phyloP scores from a whole-genome alignment of 2,888 invertebrate genomes.

The Orchesellides sinensis region DNA sequence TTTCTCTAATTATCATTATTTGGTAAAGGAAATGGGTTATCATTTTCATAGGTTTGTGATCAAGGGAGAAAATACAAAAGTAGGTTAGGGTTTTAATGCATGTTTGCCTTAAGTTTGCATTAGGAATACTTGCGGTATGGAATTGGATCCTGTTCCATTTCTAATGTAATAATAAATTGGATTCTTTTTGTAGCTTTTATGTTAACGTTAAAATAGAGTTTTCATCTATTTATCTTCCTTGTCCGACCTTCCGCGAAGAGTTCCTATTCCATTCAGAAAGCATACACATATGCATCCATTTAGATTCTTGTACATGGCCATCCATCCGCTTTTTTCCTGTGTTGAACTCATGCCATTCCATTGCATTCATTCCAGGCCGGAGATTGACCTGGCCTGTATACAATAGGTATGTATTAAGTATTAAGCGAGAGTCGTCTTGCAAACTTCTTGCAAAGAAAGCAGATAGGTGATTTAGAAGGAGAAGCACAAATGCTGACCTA shows the following conservation, averaged over 20 bases:
- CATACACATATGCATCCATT: neutral
- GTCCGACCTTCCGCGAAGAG: too few relatives aligned
- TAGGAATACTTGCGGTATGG: neutral
- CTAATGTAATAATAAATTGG: slow-evolving; percentile 10
- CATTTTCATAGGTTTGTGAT: too few relatives aligned
- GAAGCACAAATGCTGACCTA: slow-evolving; percentile 44
- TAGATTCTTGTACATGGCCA: slow-evolving; percentile 34
- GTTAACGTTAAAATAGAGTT: too few relatives aligned
- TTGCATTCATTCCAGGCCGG: slow-evolving; percentile 64
- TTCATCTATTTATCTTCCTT: too few relatives aligned
- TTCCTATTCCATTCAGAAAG: neutral
- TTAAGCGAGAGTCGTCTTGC: neutral
- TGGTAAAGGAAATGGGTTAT: too few relatives aligned
- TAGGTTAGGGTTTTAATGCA: too few relatives aligned
- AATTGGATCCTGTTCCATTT: slow-evolving; percentile 57
- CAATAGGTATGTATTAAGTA: neutral
- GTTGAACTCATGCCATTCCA: slow-evolving; percentile 45
- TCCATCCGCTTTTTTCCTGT: slow-evolving; percentile 46
- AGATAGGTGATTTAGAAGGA: neutral
- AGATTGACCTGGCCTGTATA: slow-evolving; percentile 65
- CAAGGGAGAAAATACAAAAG: too few relatives aligned
- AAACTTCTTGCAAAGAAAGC: neutral
- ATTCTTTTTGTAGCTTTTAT: too few relatives aligned
- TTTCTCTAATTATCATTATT: too few relatives aligned
- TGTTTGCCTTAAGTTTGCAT: too few relatives aligned